Evolutionary conservation across 2,113 vertebrate genomes (phyloP).

Genomic region (Petrocephalus microphthalmus): DNA sequence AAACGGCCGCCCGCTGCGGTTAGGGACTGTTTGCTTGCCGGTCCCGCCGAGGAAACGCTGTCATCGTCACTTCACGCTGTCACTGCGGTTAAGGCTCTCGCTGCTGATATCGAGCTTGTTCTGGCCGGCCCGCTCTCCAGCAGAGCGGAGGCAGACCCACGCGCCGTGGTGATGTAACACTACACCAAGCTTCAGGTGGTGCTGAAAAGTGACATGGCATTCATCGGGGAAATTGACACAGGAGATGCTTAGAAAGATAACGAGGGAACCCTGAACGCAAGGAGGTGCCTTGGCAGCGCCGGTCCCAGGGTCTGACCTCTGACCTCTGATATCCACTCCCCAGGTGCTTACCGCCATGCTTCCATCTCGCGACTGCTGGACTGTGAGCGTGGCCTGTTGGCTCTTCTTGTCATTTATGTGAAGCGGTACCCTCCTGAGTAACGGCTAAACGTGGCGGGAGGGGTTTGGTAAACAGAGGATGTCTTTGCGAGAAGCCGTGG

Average conservation of each 20-base stretch:
- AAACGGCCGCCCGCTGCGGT: neutral
- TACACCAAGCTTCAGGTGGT: neutral
- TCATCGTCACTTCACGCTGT: neutral
- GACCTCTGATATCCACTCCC: neutral
- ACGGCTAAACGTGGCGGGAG: neutral
- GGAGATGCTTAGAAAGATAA: neutral
- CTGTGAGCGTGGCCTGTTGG: neutral
- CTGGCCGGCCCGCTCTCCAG: neutral
- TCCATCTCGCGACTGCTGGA: neutral
- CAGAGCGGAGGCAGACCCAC: neutral
- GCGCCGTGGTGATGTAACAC: neutral
- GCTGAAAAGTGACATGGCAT: neutral
- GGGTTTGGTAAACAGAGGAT: neutral
- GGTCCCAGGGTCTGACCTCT: neutral
- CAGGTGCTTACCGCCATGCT: neutral
- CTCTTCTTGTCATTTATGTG: neutral
- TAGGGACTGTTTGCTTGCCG: neutral
- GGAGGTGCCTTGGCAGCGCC: neutral
- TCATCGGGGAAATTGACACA: neutral
- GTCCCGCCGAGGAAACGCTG: neutral
- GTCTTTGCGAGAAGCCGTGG: conserved; percentile 3
- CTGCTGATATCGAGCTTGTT: neutral
- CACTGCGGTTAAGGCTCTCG: neutral
- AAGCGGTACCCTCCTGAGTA: neutral
- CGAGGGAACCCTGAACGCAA: neutral